Evolutionary conservation across 2,797 vertebrate species (phyloP), one percentile per base, ranked within the genome.

Genomic region (Champsocephalus esox): DNA sequence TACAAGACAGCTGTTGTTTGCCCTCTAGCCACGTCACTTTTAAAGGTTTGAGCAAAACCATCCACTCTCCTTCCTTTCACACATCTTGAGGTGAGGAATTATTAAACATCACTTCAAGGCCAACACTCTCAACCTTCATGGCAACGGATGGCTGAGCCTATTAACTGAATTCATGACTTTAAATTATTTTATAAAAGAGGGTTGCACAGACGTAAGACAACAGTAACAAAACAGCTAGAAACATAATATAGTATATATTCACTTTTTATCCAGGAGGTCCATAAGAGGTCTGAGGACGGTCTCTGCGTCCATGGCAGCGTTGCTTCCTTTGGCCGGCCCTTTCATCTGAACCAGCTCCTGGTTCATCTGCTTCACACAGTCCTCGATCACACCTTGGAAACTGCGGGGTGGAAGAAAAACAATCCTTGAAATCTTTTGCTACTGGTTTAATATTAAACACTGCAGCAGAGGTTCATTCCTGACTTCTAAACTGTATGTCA

Each of bases 201-300:
- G 2, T 58, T 24, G 3, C 41, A 46, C n/a, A n/a, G 50, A 14
- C 5, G 32, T 4, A 28, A 46, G 14, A 54, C 54, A 17, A 49
- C 54, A 32, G 14, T 14, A 28, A 19, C 14, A 24, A 24, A 66
- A 38, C 34, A 38, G 34, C 34, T 5, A 5, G 0, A 38, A 38
- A 38, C 1, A 9, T 9, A 9, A 69, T 58, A 82, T 13, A 70
- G 14, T n/a, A 24, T 48, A 70, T 54, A 90, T 96, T 89, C 77
- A 99, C 98, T 93, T 99, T 94, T 98, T 99, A 90, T 99, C 98
- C 80, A 99, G 92, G 67, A 98, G 96, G 83, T 99, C 98, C 98
- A 99, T 99, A 21, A 99, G 96, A 1, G 97, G 96, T 44, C 98
- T 93, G 38, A 99, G 93, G n/a, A 97, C 97, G 0, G 95, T 93